Evolutionary conservation across 2,888 invertebrate genomes (phyloP).

Genomic region (Drosophila kokeensis): DNA sequence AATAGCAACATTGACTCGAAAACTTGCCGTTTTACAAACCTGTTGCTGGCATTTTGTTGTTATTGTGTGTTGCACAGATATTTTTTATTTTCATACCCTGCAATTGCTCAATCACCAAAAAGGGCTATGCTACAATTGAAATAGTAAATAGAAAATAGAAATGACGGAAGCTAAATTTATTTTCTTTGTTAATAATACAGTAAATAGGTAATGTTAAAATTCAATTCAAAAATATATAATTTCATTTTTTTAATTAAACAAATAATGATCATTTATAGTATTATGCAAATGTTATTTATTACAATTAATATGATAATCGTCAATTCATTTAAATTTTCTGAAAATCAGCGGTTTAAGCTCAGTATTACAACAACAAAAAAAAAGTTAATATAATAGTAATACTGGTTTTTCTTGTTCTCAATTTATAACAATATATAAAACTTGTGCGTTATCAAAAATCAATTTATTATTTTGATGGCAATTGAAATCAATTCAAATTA

Average conservation of each 20-base stretch:
- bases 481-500: not conserved
- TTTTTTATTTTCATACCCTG: constrained; percentile 33
- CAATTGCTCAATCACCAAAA: not conserved
- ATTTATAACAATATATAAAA: not conserved
- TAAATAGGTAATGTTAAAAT: too few relatives aligned
- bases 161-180: not conserved
- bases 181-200: not conserved
- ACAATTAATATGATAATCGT: not conserved
- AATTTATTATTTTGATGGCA: not conserved
- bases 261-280: not conserved
- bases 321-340: not conserved
- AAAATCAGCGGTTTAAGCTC: not conserved
- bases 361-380: not conserved
- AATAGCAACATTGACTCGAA: constrained; percentile 13
- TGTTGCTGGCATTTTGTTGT: constrained; percentile 50
- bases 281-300: not conserved
- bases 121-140: not conserved
- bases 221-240: not conserved
- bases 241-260: not conserved
- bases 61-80: constrained; percentile 13
- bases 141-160: not conserved
- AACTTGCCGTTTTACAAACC: constrained; percentile 43
- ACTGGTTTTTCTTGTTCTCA: not conserved
- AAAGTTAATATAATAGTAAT: not conserved
- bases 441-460: not conserved